phyloP scores from a whole-genome alignment of 2,888 invertebrate species.

The Trissoscelio sp. region DNA sequence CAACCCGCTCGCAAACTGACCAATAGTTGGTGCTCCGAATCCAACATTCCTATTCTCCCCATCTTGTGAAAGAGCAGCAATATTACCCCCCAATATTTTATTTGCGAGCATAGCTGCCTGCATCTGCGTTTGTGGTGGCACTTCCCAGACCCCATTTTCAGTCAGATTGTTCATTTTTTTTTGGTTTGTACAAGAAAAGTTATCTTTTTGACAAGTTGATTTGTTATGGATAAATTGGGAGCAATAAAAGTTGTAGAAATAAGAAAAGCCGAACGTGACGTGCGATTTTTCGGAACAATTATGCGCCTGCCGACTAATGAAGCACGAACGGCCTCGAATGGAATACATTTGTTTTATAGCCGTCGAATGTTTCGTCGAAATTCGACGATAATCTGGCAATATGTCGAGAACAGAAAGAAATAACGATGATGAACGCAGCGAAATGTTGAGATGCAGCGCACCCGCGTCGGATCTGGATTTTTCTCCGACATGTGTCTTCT shows the following conservation, averaged over 20 bases:
- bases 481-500: constrained; percentile 70
- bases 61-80: constrained; percentile 76
- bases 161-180: constrained; percentile 52
- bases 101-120: constrained; percentile 79
- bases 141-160: constrained; percentile 82
- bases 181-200: no score
- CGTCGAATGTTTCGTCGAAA: constrained; percentile 54
- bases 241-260: no score
- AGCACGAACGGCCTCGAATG: constrained; percentile 41
- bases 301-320: constrained; percentile 37
- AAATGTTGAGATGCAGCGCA: constrained; percentile 62
- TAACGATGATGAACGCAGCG: constrained; percentile 68
- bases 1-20: constrained; percentile 79
- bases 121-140: constrained; percentile 81
- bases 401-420: constrained; percentile 62
- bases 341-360: constrained; percentile 57
- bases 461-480: constrained; percentile 62
- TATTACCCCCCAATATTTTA: constrained; percentile 77
- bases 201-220: constrained; percentile 80
- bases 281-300: constrained; percentile 17
- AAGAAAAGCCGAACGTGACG: constrained; percentile 6
- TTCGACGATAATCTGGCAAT: constrained; percentile 61
- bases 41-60: constrained; percentile 51
- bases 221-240: no score
- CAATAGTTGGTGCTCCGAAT: constrained; percentile 73